Base-by-base conservation (phyloP, 2,797 vertebrate species). In the Bryconaethiops microstoma region DNA sequence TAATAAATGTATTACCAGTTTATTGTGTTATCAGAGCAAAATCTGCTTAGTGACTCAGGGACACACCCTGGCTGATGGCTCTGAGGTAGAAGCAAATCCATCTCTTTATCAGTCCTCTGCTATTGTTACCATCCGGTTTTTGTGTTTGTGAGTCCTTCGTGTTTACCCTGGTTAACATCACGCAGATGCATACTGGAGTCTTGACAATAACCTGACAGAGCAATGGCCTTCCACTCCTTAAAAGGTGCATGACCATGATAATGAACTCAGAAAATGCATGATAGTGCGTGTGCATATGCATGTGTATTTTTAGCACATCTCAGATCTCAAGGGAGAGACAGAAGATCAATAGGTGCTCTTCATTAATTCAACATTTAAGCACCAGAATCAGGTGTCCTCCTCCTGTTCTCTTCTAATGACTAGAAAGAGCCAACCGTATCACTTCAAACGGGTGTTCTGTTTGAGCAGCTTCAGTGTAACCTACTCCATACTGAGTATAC, bases 291-390 rank as follows among this genome's bases (percentile, higher is more conserved):
- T 35, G 35, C 4, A 3, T 6, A 10, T 45, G 16, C 74, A 64
- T 72, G 59, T 76, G 21, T 64, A 74, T 70, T 79, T 39, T 72
- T 59, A 35, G 67, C 52, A 76, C 35, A 60, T 90, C 91, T 93
- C 84, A 88, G 88, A 89, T 92, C 89, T 83, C 90, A 90, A 63
- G 85, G 59, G 23, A 76, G 73, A 60, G 88, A 89, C 84, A 92
- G 80, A 76, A 39, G 92, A 93, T 89, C 90, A 86, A 83, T 68
- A 83, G 82, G 82, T 87, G 77, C 65, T 86, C 70, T 85, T 92
- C 77, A 92, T 91, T 92, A 90, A 93, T 94, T 90, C 75, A 91
- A 91, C 85, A 90, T 84, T 82, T 48, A 69, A 87, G 78, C 74
- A 69, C 65, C 17, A 79, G 90, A 70, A 86, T 94, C 90, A 78